These are phyloP conservation scores for Chrysomela aeneicollis DNA, from an alignment of 2,888 invertebrate genomes.

Conservation along the genomic window DNA sequence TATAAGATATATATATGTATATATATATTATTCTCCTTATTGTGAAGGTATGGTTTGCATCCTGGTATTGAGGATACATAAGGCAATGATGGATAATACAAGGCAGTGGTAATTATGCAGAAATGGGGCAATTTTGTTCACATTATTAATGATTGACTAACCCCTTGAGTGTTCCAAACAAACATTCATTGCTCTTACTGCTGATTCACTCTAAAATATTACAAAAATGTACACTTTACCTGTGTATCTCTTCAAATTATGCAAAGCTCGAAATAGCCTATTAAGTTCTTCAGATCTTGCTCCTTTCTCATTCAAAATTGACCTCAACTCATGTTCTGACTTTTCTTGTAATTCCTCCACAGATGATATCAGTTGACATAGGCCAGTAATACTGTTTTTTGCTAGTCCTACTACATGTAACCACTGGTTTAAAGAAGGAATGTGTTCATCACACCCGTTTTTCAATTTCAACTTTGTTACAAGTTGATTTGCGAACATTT, in stretches of 20 bases:
- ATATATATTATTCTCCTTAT: too few relatives aligned
- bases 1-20: too few relatives aligned
- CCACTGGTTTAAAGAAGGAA: constrained; percentile 90
- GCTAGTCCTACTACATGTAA: constrained; percentile 87
- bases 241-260: constrained; percentile 84
- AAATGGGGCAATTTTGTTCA: too few relatives aligned
- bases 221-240: constrained; percentile 69
- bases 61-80: too few relatives aligned
- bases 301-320: constrained; percentile 70
- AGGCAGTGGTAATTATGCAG: too few relatives aligned
- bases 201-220: neutral
- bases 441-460: constrained; percentile 70
- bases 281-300: constrained; percentile 83
- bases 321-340: constrained; percentile 81
- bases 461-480: constrained; percentile 84
- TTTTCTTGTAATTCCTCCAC: constrained; percentile 85
- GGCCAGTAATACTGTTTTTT: constrained; percentile 75
- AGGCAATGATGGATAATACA: too few relatives aligned
- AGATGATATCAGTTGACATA: constrained; percentile 77
- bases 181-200: neutral
- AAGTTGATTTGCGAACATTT: constrained; percentile 90
- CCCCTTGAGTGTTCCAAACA: neutral
- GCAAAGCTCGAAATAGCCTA: constrained; percentile 82
- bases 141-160: neutral
- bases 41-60: too few relatives aligned